These are phyloP conservation scores for Agonopterix alstromeriana DNA, from an alignment of 2,888 invertebrate genomes.

Conservation along the genomic window DNA sequence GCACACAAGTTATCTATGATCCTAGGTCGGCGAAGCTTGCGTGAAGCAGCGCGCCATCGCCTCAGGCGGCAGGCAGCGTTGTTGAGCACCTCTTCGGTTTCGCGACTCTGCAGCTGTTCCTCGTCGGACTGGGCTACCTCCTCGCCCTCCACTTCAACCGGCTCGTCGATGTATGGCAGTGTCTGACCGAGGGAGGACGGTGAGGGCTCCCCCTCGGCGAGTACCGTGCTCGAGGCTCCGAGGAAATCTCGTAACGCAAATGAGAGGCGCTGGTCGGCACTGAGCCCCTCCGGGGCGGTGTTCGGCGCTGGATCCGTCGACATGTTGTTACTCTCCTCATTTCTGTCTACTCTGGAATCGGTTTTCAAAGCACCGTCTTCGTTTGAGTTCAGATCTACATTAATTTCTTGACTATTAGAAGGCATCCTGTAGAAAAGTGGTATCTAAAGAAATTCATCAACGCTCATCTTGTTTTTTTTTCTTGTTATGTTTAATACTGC, in stretches of 20 bases:
- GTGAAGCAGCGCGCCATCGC: slow-evolving; percentile 68
- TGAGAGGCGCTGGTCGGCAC: slow-evolving; percentile 51
- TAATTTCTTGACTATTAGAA: slow-evolving; percentile 60
- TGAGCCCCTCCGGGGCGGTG: slow-evolving; percentile 41
- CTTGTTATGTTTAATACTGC: slow-evolving; percentile 7
- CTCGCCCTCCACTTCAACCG: slow-evolving; percentile 38
- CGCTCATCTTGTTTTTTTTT: slow-evolving; percentile 4
- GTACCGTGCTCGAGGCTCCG: slow-evolving; percentile 29
- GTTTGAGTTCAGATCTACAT: slow-evolving; percentile 56
- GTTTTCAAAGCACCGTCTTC: slow-evolving; percentile 43
- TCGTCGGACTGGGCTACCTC: slow-evolving; percentile 46
- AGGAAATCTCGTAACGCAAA: slow-evolving; percentile 61
- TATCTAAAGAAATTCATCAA: slow-evolving; percentile 27
- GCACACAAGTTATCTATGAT: slow-evolving; percentile 68
- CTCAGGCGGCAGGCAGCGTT: slow-evolving; percentile 68
- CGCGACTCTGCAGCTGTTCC: slow-evolving; percentile 41
- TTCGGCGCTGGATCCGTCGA: slow-evolving; percentile 28
- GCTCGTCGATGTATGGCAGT: slow-evolving; percentile 61
- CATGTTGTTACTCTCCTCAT: slow-evolving; percentile 35
- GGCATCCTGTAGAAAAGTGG: slow-evolving; percentile 45
- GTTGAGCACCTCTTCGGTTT: slow-evolving; percentile 56
- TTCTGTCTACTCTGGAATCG: slow-evolving; percentile 39
- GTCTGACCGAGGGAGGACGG: slow-evolving; percentile 37
- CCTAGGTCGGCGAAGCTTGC: slow-evolving; percentile 64
- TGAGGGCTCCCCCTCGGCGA: slow-evolving; percentile 34